Base-by-base conservation (phyloP, 2,113 vertebrate genomes). In the Drymodes brunneopygia region DNA sequence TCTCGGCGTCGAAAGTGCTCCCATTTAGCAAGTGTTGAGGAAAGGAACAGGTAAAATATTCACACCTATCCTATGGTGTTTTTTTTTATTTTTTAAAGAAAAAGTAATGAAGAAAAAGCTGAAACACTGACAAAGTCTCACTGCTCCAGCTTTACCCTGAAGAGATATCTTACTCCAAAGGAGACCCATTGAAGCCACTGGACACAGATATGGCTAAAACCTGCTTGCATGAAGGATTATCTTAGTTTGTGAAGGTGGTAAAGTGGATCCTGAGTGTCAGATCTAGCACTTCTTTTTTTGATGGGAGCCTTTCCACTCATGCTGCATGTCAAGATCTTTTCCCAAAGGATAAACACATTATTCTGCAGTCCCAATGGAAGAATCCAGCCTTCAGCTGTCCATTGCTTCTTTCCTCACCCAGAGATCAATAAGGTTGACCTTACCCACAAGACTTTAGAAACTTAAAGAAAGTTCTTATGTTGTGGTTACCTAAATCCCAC, bases 21-120 rank as follows among this genome's bases (percentile, higher is more conserved):
- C 31, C 45, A 44, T 83, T 80, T 75, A 77, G 83, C 38, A 62
- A 23, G 24, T 85, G 6, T 0, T 48, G 74, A 80, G 66, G 24
- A 92, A 89, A 90, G 20, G 33, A 88, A 58, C 24, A 77, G 21
- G 42, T 45, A 40, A 86, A 84, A 84, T 75, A 75, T n/a, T 60
- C 56, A 44, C 56, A 65, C 17, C 9, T 40, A 33, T 35, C 16
- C 10, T 81, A 44, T 35, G 5, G 8, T 3, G 1, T 5, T 2
- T 21, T n/a, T 77, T 58, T 7, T 28, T 15, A 40, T 69, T 75
- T 20, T 66, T 50, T 56, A 50, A 54, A 74, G 40, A 61, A 61
- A 78, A 48, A 18, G 13, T 5, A 36, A n/a, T 54, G 47, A 58
- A 90, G 40, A 58, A 80, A 65, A 21, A 29, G 2, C 38, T 73